Base-by-base conservation (phyloP, 2,797 vertebrate genomes). In the Choloepus didactylus region DNA sequence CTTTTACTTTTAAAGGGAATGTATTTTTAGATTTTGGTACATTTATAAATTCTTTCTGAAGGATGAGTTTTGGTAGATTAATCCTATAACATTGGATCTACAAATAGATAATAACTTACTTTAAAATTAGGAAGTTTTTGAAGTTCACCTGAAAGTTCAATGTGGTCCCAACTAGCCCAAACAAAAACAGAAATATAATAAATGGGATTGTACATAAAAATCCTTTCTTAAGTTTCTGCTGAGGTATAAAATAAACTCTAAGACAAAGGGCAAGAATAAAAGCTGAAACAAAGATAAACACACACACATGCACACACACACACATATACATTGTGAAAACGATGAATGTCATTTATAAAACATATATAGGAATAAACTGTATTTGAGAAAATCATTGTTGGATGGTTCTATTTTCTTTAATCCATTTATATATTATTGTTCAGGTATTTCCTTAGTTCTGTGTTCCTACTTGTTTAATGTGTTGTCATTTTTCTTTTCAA, bases 11-110 rank as follows among this genome's bases (percentile, higher is more conserved):
- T 73, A 38, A 86, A 62, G 6, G 70, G 77, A 77, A 8, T 5
- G 27, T 60, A 54, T 41, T 95, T 11, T 80, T 85, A 73, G 49
- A 79, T 82, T 66, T 89, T 73, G 31, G 10, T 51, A 73, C 12
- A n/a, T 38, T 76, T 79, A 29, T 54, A 85, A 67, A 38, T 87
- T 82, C 31, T 66, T 81, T 79, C 67, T 51, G 67, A 91, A 87
- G 59, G 49, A 60, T 21, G n/a, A 69, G 27, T 15, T 10, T 44
- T 56, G 56, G 35, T 25, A 83, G 44, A 88, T 84, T 84, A 15
- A 35, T 54, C 46, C 72, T 29, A 64, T 5, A 60, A 31, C 46
- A 83, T 9, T 38, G 10, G 5, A 92, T 89, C 44, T 66, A 70
- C 31, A 88, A 66, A 77, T 19, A 64, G 56, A 84, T 80, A 67